Conservation (phyloP, 2,888 invertebrate species). For the Sacculina carcini region DNA sequence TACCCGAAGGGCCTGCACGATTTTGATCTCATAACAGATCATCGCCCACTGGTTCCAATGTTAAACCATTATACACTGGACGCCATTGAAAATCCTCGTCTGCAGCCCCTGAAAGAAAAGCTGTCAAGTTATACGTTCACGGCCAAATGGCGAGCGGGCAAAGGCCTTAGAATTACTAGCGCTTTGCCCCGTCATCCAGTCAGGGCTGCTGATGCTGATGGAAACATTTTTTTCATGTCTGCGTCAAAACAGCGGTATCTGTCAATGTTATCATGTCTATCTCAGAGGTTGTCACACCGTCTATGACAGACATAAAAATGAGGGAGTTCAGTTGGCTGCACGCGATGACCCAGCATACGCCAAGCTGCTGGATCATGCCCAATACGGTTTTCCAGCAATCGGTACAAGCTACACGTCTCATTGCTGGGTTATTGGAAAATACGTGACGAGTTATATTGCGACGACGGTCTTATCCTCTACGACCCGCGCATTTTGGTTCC, state of each 20-base stretch:
- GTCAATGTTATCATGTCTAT: too few relatives aligned
- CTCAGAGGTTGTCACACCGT: too few relatives aligned
- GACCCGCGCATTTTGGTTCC: neutral
- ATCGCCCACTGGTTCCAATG: neutral
- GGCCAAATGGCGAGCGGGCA: neutral
- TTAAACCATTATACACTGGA: neutral
- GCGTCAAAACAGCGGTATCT: too few relatives aligned
- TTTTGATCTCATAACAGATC: neutral
- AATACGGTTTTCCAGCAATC: neutral
- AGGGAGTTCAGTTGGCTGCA: too few relatives aligned
- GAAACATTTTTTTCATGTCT: too few relatives aligned
- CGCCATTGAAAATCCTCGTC: conserved; percentile 2
- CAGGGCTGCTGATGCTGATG: too few relatives aligned
- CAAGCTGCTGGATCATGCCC: too few relatives aligned
- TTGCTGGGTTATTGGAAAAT: neutral
- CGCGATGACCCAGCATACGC: too few relatives aligned
- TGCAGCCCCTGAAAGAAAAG: neutral
- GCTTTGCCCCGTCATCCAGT: neutral
- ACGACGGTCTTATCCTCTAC: neutral
- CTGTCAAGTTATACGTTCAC: neutral
- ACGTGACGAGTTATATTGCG: neutral
- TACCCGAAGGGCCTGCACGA: neutral
- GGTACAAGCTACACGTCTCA: neutral
- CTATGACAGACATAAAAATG: too few relatives aligned
- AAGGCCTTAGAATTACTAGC: neutral